A percentile compares a stretch with the other conserved stretches of the same genome.
Conservation (phyloP, 1,140 invertebrate species). For the Nilaparvata lugens region DNA sequence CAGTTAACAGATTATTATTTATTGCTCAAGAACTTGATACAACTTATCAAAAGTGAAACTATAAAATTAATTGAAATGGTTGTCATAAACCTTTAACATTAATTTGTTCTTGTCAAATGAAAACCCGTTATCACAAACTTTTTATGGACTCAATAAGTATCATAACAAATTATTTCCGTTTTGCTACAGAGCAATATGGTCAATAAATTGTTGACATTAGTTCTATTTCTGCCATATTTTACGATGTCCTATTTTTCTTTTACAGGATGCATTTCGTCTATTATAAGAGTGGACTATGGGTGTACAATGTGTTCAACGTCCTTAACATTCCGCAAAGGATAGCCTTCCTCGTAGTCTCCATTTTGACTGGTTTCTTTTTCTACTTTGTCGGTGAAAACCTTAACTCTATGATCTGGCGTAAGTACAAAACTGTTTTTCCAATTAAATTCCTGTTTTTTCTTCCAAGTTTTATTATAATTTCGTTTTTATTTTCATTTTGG, state of each 20-base stretch:
- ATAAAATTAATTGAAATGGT: too few species aligned
- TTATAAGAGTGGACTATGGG: conserved; percentile 64
- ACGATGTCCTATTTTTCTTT: conserved; percentile 14
- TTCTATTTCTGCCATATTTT: conserved; percentile 12
- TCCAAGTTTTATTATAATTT: too few species aligned
- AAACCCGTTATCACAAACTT: too few species aligned
- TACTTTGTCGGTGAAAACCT: conserved; percentile 61
- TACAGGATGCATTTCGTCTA: conserved; percentile 62
- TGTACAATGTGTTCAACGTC: conserved; percentile 74
- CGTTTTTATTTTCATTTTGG: too few species aligned
- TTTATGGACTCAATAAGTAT: not conserved
- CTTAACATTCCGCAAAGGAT: conserved; percentile 57
- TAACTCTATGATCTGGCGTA: conserved; percentile 61
- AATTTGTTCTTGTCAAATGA: too few species aligned
- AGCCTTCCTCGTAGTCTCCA: conserved; percentile 55
- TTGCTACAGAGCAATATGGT: not conserved
- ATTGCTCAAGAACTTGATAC: too few species aligned
- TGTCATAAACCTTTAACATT: too few species aligned
- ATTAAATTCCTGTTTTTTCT: too few species aligned
- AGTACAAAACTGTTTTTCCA: conserved; percentile 24
- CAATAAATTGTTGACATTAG: not conserved
- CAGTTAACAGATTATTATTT: too few species aligned
- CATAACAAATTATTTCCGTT: not conserved
- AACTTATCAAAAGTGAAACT: too few species aligned
- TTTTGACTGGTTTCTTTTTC: conserved; percentile 46